Base-by-base conservation (phyloP, 2,888 invertebrate species). In the Seira ritae region DNA sequence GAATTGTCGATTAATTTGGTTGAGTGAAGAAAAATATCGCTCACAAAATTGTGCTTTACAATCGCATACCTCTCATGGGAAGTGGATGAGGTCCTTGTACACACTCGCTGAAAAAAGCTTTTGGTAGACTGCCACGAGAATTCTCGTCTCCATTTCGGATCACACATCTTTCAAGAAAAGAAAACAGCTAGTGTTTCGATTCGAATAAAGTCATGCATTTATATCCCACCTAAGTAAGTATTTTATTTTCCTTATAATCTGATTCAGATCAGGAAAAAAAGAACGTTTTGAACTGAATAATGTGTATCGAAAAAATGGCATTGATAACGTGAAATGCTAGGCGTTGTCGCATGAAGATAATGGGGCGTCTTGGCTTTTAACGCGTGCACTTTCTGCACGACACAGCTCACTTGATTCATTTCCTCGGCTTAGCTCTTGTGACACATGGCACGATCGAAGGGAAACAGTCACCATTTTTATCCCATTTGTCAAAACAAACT, bases 401-500 rank as follows among this genome's bases (percentile, higher is more conserved):
- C 55, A 73, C 73, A 73, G 73, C 67, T 74, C 73, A 23, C 23
- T 73, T 46, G 62, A 20, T 37, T 66, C 62, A 23, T 75, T 23
- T 69, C 70, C 42, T 55, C 22, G 24, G 24, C 66, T 23, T 68
- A 42, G 23, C 77, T 67, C 55, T 55, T 17, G 42, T 77, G 75
- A 80, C 75, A 73, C 71, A 75, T 80, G 74, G 80, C 70, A 24
- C 37, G 15, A 37, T 42, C 20, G 75, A 80, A 75, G 70, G 80
- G 74, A 20, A 70, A 71, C 75, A 80, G 70, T 75, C 70, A 75
- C 24, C 20, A 24, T 65, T 71, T 73, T 71, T 66, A 62, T 46
- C 65, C 70, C 75, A 80, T 80, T 80, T 80, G 80, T 80, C 80
- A 80, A 74, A 80, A 80, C 80, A 80, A 23, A 31, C 31, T 24